A percentile compares a stretch with the other conserved stretches of the same genome.
Conservation (phyloP, 1,140 invertebrate genomes). For the Cylas formicarius region DNA sequence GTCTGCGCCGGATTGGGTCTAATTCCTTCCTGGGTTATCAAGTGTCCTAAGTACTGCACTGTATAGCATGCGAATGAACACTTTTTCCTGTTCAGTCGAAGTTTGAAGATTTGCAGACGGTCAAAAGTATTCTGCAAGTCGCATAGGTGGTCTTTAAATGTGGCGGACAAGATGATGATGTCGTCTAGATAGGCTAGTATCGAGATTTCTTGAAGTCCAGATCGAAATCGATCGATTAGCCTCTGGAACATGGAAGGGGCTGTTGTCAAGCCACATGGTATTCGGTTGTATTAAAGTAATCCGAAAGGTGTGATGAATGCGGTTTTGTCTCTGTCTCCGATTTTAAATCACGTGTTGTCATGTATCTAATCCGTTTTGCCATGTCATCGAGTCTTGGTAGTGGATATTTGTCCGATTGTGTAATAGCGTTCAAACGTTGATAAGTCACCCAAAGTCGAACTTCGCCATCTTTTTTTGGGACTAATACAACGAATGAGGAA, state of each 20-base stretch:
- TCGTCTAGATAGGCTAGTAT: constrained; percentile 42
- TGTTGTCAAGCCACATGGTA: constrained; percentile 37
- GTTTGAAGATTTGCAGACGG: constrained; percentile 19
- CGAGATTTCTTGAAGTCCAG: constrained; percentile 15
- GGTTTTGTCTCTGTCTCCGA: too few relatives aligned
- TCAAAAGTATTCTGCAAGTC: constrained; percentile 42
- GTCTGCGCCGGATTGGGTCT: too few relatives aligned
- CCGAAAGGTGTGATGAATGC: constrained; percentile 40
- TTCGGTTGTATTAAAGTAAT: constrained; percentile 16
- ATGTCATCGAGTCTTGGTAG: too few relatives aligned
- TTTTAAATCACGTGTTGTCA: too few relatives aligned
- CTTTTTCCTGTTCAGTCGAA: constrained; percentile 38
- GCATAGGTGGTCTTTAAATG: constrained; percentile 40
- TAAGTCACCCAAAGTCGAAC: too few relatives aligned
- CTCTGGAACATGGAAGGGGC: constrained; percentile 35
- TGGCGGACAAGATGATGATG: constrained; percentile 27
- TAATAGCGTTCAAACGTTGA: too few relatives aligned
- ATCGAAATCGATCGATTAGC: constrained; percentile 36
- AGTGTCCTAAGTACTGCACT: too few relatives aligned
- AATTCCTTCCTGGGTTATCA: too few relatives aligned
- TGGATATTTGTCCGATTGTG: too few relatives aligned
- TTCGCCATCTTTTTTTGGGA: too few relatives aligned
- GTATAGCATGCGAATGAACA: constrained; percentile 32
- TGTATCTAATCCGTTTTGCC: too few relatives aligned
- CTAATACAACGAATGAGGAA: too few relatives aligned